Conservation (phyloP, 35 echinoderm and acorn worm genomes). For the Anneissia japonica region DNA sequence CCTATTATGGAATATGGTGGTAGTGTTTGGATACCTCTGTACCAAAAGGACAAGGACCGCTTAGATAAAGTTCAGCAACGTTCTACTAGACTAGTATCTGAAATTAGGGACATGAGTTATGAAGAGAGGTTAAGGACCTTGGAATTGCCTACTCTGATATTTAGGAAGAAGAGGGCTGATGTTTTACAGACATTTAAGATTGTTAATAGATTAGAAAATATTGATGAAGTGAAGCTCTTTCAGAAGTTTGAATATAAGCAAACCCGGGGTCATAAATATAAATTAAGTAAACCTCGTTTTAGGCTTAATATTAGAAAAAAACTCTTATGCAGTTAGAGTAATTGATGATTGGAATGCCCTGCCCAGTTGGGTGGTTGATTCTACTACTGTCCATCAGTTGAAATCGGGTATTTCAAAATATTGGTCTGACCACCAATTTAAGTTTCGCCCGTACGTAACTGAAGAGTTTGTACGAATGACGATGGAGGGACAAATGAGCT, state of each 20-base stretch:
- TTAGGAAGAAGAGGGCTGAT: not conserved
- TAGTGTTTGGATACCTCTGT: not conserved
- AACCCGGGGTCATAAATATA: not conserved
- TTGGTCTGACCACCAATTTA: too few relatives aligned
- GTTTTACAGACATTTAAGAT: not conserved
- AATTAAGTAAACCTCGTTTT: not conserved
- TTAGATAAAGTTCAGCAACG: not conserved
- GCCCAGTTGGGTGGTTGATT: not conserved
- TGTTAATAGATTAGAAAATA: not conserved
- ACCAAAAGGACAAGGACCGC: not conserved
- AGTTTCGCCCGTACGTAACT: too few relatives aligned
- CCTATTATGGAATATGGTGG: not conserved
- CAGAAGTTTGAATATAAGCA: not conserved
- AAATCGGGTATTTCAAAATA: not conserved
- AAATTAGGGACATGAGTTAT: not conserved
- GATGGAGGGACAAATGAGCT: too few relatives aligned
- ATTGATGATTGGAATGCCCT: not conserved
- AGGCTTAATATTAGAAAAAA: not conserved
- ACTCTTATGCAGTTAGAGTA: not conserved
- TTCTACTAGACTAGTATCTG: not conserved
- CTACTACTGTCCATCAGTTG: not conserved
- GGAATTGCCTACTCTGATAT: not conserved
- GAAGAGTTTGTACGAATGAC: too few relatives aligned
- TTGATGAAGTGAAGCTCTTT: too few relatives aligned
- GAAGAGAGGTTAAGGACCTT: not conserved